Base-by-base conservation (phyloP, 1,140 invertebrate species). In the Drosophila lowei region DNA sequence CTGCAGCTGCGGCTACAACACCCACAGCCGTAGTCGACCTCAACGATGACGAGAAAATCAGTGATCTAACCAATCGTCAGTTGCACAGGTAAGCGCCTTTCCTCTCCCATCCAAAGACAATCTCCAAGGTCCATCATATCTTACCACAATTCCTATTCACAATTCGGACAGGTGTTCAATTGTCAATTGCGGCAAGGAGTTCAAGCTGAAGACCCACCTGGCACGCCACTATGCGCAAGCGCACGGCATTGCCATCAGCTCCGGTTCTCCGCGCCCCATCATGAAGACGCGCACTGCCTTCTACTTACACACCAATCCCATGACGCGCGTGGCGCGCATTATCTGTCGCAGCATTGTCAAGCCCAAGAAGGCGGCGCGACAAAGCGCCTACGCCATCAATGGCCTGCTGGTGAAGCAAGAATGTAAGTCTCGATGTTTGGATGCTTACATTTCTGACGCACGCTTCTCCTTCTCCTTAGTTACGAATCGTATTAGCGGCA, bases 201-300 rank as follows among this genome's bases (percentile, higher is more conserved):
- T 98, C 92, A 97, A 98, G 91, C 92, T 97, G 67, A 98, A 98
- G 92, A 95, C 97, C 42, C 97, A 98, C 91, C 92, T 99, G 64
- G 96, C 96, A 57, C 94, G 97, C 66, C 98, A 99, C 92, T 96
- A 97, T 91, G 97, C 97, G 9, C 97, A 96, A 74, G 96, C 96
- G 38, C 98, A 99, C 92, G 97, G 97, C 2, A 92, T 93, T 66
- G 93, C 93, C 84, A 93, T 94, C 81, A 93, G 93, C 48, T 93
- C 93, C 49, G 97, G 96, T 23, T 96, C 96, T 25, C 96, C 97
- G 2, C 93, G 97, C 41, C 97, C 98, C 21, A 96, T 99, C 0
- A 98, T 99, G 97, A 99, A 99, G 92, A 99, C 98, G 43, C 94
- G 98, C 79, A 97, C 98, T 68, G 98, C 98, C 25, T 99, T 99